Base-by-base conservation (phyloP, 2,113 vertebrate species). In the Chaenogobius annularis region DNA sequence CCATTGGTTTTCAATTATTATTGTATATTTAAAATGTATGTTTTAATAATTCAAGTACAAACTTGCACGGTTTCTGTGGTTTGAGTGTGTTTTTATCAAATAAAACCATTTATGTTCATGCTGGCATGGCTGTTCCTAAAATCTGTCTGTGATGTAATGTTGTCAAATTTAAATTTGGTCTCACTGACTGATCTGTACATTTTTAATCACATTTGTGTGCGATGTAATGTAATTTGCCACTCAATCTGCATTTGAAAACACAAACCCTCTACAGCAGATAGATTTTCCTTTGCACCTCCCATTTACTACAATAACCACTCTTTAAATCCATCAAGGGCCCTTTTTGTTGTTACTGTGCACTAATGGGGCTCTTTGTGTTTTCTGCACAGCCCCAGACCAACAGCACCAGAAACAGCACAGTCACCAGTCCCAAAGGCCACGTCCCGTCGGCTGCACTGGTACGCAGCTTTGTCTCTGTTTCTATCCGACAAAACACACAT, bases 391-490 rank as follows among this genome's bases (percentile, higher is more conserved):
- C 96, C 10, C 96, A 96, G 94, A 95, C 95, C 77, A 96, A 96
- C 91, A 97, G 96, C 95, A 96, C 94, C 86, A 97, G 96, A 95
- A 95, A 95, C 95, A 96, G 93, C 73, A 92, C 91, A 20, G 95
- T 95, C 89, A 97, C 95, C 91, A 97, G 96, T 82, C 95, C 96
- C 83, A 98, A 97, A 90, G 96, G 95, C 89, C 94, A 93, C 22
- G 84, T 93, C 75, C 91, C 96, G 13, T 94, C 95, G 22, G 94
- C 96, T 4, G 94, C 95, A 68, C 94, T 98, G 96, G 96, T 97
- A 97, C 75, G 92, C 92, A 90, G 80, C 74, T 71, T 62, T 73
- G 54, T 71, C 72, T 87, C 48, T 19, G 22, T 66, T 71, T 87
- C 71, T 59, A 26, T 69, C 56, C 26, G 20, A 62, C 14, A 64